Evolutionary conservation across 2,888 invertebrate genomes (phyloP).

Genomic region (Hydriomena furcata): DNA sequence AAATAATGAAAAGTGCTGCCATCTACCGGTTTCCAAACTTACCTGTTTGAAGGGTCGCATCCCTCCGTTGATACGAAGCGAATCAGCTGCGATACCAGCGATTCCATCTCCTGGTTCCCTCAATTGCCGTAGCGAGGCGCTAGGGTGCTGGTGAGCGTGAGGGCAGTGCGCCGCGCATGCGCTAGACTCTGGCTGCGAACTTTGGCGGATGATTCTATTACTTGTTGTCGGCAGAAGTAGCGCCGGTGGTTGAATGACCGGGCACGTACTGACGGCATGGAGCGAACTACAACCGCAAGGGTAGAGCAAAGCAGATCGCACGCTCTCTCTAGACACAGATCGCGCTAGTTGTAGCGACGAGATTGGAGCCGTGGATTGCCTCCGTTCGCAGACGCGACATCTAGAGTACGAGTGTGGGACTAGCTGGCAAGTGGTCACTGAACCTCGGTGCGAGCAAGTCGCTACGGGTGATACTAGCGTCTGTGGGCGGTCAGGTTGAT

Average conservation of each 20-base stretch:
- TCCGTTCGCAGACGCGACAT: slow-evolving; percentile 88
- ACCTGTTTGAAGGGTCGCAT: slow-evolving; percentile 98
- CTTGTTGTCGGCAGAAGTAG: slow-evolving; percentile 88
- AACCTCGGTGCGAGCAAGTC: slow-evolving; percentile 84
- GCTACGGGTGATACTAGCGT: slow-evolving; percentile 82
- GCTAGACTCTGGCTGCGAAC: slow-evolving; percentile 92
- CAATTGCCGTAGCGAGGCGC: slow-evolving; percentile 93
- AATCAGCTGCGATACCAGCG: slow-evolving; percentile 97
- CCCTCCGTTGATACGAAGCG: slow-evolving; percentile 97
- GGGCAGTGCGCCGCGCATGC: slow-evolving; percentile 86
- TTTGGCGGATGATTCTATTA: slow-evolving; percentile 93
- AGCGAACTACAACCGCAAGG: slow-evolving; percentile 83
- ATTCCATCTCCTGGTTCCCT: slow-evolving; percentile 93
- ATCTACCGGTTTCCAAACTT: slow-evolving; percentile 67
- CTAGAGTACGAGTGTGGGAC: slow-evolving; percentile 86
- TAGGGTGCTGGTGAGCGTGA: slow-evolving; percentile 88
- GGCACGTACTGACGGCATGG: slow-evolving; percentile 85
- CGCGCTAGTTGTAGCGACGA: slow-evolving; percentile 91
- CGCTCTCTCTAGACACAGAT: slow-evolving; percentile 92
- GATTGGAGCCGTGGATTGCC: slow-evolving; percentile 91
- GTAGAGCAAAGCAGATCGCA: slow-evolving; percentile 88
- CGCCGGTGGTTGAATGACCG: slow-evolving; percentile 87
- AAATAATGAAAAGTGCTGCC: slow-evolving; percentile 51
- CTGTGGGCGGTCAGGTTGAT: slow-evolving; percentile 81
- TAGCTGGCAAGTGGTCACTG: slow-evolving; percentile 86